phyloP scores from a whole-genome alignment of 1,140 invertebrate species.

The Maniola jurtina region DNA sequence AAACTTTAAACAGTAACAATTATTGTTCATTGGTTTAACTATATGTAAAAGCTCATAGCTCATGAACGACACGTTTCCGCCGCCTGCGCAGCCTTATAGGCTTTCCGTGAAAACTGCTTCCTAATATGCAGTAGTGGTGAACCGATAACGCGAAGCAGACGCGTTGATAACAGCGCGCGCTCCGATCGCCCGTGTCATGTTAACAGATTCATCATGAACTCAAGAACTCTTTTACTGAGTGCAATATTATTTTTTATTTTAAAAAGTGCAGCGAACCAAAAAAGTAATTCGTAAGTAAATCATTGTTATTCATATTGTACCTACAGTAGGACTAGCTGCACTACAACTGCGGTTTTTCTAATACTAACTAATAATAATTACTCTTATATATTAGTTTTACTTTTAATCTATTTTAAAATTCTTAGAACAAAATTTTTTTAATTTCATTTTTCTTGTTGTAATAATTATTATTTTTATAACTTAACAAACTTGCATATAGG shows the following conservation, averaged over 20 bases:
- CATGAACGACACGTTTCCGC: slow-evolving; percentile 37
- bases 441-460: too few species aligned
- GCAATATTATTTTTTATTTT: slow-evolving; percentile 38
- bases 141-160: slow-evolving; percentile 59
- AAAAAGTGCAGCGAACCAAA: slow-evolving; percentile 49
- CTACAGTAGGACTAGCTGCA: not conserved
- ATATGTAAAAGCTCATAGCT: slow-evolving; percentile 64
- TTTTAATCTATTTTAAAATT: too few species aligned
- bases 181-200: slow-evolving; percentile 36
- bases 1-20: slow-evolving; percentile 38
- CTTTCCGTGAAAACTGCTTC: slow-evolving; percentile 44
- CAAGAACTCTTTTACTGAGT: slow-evolving; percentile 46
- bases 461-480: too few species aligned
- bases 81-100: slow-evolving; percentile 57
- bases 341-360: too few species aligned
- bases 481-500: too few species aligned
- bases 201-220: slow-evolving; percentile 42
- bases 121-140: slow-evolving; percentile 57
- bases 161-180: slow-evolving; percentile 34
- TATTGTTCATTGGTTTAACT: slow-evolving; percentile 21
- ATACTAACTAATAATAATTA: too few species aligned
- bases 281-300: slow-evolving; percentile 38
- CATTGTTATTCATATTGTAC: not conserved
- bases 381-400: too few species aligned
- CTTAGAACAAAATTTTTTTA: too few species aligned